Evolutionary conservation across 2,888 invertebrate genomes (phyloP), one percentile per base, ranked within the genome.

Genomic region (Pedicia rivosa): DNA sequence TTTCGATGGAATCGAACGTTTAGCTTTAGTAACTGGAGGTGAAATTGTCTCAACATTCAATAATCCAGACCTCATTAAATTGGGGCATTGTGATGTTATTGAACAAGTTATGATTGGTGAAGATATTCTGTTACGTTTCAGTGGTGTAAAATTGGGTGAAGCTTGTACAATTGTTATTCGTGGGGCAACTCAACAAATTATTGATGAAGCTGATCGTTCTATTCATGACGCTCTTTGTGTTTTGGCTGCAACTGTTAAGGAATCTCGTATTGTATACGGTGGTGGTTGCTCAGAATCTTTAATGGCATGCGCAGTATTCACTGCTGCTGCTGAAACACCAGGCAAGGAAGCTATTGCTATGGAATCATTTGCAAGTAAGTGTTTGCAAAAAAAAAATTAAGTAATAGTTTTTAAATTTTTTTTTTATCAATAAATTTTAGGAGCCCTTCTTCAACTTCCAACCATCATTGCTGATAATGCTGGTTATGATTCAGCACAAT

Each of bases 71-170:
- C 62, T 78, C 48, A 90, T 92, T 4, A 91, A 88, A 59, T 68
- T 98, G 40, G 98, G 98, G 36, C 77, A 76, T 46, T 99, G 98
- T 65, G 82, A 88, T 52, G 57, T 92, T 20, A 97, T 98, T 54
- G 95, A 98, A 59, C 91, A 95, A 70, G 77, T 91, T n/a, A 83
- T 97, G 77, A 90, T 99, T 50, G 98, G 98, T 17, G 98, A 98
- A 58, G 98, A 98, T 53, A 81, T 80, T 38, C 67, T 98, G 33
- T 66, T 98, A 47, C 82, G 91, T 44, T 97, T 99, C 66, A 83
- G 87, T 29, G 95, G 94, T 33, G 94, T 95, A 12, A 78, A 82
- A 44, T 62, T 92, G 43, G 97, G 98, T 16, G 86, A 98, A 56
- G 98, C 98, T 8, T 99, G 98, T 61, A 91, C 94, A 0, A 75